phyloP scores from a whole-genome alignment of 2,888 invertebrate genomes.

The Emesis furor region DNA sequence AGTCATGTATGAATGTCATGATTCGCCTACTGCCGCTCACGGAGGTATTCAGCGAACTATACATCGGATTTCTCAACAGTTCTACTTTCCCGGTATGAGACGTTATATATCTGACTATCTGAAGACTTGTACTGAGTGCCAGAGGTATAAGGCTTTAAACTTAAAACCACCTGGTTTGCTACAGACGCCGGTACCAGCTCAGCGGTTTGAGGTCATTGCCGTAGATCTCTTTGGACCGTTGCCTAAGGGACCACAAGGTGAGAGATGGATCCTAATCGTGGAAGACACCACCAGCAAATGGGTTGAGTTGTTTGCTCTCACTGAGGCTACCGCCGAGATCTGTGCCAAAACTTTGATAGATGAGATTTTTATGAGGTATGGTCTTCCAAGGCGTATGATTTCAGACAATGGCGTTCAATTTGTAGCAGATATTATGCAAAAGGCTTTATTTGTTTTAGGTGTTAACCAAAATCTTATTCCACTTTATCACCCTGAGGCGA shows the following conservation, averaged over 20 bases:
- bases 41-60: constrained; percentile 73
- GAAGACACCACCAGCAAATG: constrained; percentile 64
- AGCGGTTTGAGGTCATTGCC: constrained; percentile 61
- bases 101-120: constrained; percentile 64
- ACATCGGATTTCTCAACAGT: constrained; percentile 79
- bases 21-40: constrained; percentile 73
- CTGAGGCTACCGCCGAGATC: constrained; percentile 49
- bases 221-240: constrained; percentile 67
- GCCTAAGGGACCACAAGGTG: constrained; percentile 39
- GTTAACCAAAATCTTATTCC: constrained; percentile 72
- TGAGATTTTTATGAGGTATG: constrained; percentile 71
- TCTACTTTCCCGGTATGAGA: constrained; percentile 71
- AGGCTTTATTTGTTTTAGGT: constrained; percentile 59
- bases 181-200: constrained; percentile 48
- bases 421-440: constrained; percentile 70
- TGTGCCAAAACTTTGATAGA: constrained; percentile 35
- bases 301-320: constrained; percentile 59
- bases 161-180: constrained; percentile 50
- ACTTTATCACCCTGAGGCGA: constrained; percentile 79
- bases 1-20: constrained; percentile 68
- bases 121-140: constrained; percentile 52
- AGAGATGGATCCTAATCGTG: constrained; percentile 58
- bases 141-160: constrained; percentile 58
- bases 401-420: constrained; percentile 75
- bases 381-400: constrained; percentile 66